Percentiles rank a stretch among this genome's conserved stretches.
These are phyloP conservation scores for Tachysurus vachellii DNA, from an alignment of 2,113 vertebrate genomes.

Conservation along the genomic window DNA sequence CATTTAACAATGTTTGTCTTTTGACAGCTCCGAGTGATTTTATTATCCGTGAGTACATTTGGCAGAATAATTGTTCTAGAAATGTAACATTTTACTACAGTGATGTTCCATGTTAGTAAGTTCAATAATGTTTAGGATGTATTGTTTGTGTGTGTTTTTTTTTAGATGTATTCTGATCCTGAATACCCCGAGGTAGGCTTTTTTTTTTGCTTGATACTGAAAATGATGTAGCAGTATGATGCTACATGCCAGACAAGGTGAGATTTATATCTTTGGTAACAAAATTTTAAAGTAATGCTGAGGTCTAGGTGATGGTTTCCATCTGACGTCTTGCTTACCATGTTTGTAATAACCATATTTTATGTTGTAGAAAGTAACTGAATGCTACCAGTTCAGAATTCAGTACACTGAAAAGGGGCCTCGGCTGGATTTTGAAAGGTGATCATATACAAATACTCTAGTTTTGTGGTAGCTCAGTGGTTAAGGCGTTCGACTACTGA, in stretches of 20 bases:
- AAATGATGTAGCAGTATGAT: neutral
- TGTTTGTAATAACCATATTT: conserved; percentile 30
- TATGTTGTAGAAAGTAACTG: conserved; percentile 85
- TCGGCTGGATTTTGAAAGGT: conserved; percentile 87
- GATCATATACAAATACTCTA: neutral
- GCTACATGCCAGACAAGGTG: neutral
- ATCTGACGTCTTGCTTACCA: neutral
- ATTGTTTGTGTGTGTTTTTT: conserved; percentile 33
- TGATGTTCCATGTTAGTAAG: neutral
- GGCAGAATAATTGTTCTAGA: neutral
- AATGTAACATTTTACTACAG: neutral
- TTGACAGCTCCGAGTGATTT: conserved; percentile 82
- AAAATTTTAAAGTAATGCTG: neutral
- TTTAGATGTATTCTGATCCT: conserved; percentile 84
- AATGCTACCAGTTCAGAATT: conserved; percentile 95
- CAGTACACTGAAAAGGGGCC: conserved; percentile 83
- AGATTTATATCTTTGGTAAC: neutral
- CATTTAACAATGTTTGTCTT: conserved; percentile 45
- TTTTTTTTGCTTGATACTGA: neutral
- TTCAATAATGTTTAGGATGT: neutral
- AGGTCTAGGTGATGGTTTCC: neutral
- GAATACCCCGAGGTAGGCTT: conserved; percentile 83
- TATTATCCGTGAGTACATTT: conserved; percentile 88
- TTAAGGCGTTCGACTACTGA: no score
- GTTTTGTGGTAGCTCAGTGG: neutral